A percentile compares a stretch with the other conserved stretches of the same genome.
Conservation (phyloP, 2,888 invertebrate species). For the Agrenia bidenticulata region DNA sequence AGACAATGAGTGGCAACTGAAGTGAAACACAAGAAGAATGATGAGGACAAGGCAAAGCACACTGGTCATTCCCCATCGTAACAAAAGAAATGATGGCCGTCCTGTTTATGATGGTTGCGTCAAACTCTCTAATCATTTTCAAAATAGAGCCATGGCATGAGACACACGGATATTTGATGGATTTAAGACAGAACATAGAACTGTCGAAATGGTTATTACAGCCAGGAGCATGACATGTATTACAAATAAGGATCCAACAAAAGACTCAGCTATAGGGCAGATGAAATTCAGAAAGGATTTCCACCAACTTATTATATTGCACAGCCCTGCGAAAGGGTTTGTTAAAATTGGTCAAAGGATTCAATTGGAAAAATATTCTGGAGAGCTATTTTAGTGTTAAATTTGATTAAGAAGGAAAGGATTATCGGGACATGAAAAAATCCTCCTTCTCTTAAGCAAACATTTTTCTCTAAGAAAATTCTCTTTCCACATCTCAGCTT, state of each 20-base stretch:
- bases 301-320: not conserved
- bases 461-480: constrained; percentile 31
- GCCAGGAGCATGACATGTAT: not conserved
- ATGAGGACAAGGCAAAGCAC: not conserved
- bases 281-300: constrained; percentile 10
- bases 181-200: constrained; percentile 2
- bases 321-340: not conserved
- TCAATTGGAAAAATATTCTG: not conserved
- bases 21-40: constrained; percentile 1
- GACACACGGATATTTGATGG: constrained; percentile 3
- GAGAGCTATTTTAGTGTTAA: constrained; percentile 33
- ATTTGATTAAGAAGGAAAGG: constrained; percentile 37
- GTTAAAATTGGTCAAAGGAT: constrained; percentile 30
- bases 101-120: not conserved
- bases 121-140: not conserved
- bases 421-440: constrained; percentile 4
- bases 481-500: constrained; percentile 18
- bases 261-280: not conserved
- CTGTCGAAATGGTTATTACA: constrained; percentile 9
- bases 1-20: constrained; percentile 7
- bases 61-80: not conserved
- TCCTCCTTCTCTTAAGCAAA: constrained; percentile 28
- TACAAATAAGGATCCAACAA: not conserved
- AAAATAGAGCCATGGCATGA: not conserved
- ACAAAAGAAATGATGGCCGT: constrained; percentile 1